A percentile compares a stretch with the other conserved stretches of the same genome.
Conservation (phyloP, 2,113 vertebrate genomes). For the Mystacornis crossleyi region DNA sequence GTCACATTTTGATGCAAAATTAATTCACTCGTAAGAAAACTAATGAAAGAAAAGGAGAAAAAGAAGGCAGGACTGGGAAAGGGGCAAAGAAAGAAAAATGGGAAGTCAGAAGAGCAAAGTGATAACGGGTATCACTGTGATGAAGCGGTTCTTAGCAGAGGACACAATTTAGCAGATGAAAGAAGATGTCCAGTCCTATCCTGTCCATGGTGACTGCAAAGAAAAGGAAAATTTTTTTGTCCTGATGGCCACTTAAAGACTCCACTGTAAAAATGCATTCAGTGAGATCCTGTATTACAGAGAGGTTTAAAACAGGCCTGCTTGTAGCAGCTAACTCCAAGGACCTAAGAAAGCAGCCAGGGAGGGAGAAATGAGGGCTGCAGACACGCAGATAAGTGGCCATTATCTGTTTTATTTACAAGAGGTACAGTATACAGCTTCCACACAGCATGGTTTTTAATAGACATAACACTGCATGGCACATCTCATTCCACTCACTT, state of each 20-base stretch:
- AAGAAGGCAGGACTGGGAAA: neutral
- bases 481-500: neutral
- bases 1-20: neutral
- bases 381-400: neutral
- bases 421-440: neutral
- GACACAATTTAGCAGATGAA: neutral
- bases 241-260: neutral
- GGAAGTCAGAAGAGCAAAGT: neutral
- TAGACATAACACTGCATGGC: neutral
- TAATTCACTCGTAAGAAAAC: neutral
- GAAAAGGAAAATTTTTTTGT: neutral
- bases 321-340: neutral
- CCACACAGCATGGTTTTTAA: neutral
- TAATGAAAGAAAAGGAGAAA: neutral
- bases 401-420: conserved; percentile 6
- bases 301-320: neutral
- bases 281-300: neutral
- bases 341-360: neutral
- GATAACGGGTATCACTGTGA: neutral
- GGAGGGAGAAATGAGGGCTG: neutral
- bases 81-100: neutral
- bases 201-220: neutral
- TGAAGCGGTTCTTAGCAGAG: neutral
- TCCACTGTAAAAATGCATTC: neutral
- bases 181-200: neutral